Percentiles rank a stretch among this genome's conserved stretches.
Conservation (phyloP, 2,888 invertebrate genomes). For the Camponotus fellah region DNA sequence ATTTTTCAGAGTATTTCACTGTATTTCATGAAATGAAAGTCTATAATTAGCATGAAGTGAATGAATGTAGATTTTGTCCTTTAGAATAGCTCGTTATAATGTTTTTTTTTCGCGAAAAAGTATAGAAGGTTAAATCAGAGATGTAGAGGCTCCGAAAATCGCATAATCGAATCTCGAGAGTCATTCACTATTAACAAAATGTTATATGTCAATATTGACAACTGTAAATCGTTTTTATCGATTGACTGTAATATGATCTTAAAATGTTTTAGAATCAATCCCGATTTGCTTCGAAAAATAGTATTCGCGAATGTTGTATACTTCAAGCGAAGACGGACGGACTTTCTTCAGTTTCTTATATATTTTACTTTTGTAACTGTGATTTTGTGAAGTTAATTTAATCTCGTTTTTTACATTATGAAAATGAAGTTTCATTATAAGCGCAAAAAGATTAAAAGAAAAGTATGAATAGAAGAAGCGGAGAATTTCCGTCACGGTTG, state of each 20-base stretch:
- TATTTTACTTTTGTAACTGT: background rate
- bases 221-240: too few relatives aligned
- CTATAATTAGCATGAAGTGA: background rate
- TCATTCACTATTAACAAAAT: conserved; percentile 17
- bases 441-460: background rate
- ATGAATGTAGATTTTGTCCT: background rate
- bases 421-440: background rate
- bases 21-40: background rate
- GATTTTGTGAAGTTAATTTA: background rate
- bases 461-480: background rate
- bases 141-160: background rate
- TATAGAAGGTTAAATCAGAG: background rate
- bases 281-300: conserved; percentile 32
- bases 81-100: background rate
- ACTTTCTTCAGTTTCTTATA: background rate
- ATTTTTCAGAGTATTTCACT: background rate
- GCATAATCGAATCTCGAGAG: conserved; percentile 25
- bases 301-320: conserved; percentile 10
- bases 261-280: conserved; percentile 59
- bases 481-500: background rate
- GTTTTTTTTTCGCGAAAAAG: background rate
- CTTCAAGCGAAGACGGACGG: background rate
- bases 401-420: background rate
- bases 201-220: too few relatives aligned
- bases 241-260: conserved; percentile 54